Conservation (phyloP, 2,113 vertebrate species). For the Meles meles region DNA sequence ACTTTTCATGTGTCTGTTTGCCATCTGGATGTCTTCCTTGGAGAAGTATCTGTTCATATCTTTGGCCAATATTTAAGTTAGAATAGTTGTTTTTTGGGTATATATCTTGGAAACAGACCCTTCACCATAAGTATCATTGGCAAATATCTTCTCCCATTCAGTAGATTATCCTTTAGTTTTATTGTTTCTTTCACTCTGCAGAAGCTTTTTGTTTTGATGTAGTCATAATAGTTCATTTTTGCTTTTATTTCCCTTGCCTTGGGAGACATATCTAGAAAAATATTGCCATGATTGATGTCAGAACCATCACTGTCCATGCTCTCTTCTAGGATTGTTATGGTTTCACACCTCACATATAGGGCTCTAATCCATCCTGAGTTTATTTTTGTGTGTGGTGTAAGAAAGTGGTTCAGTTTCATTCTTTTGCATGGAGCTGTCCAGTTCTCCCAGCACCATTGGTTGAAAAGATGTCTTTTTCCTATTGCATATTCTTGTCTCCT, state of each 20-base stretch:
- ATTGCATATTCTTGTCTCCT: not conserved
- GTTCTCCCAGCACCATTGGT: not conserved
- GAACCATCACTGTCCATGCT: not conserved
- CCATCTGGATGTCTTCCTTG: no score
- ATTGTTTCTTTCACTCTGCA: no score
- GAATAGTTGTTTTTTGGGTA: not conserved
- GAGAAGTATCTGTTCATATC: not conserved
- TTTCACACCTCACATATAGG: not conserved
- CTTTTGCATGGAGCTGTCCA: not conserved
- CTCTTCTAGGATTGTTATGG: not conserved
- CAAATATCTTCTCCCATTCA: not conserved
- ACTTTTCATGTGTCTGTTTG: no score
- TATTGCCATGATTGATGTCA: not conserved
- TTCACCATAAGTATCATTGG: not conserved
- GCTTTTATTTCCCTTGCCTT: no score
- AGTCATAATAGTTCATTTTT: no score
- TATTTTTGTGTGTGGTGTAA: not conserved
- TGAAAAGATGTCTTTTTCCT: not conserved
- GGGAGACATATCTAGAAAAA: not conserved
- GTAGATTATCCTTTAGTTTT: no score
- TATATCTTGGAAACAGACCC: not conserved
- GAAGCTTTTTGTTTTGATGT: no score
- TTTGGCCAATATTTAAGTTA: not conserved
- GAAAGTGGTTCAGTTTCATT: not conserved
- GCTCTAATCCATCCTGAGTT: not conserved